These are phyloP conservation scores for Platynereis dumerilii DNA, from an alignment of 2,888 invertebrate genomes.

Conservation along the genomic window DNA sequence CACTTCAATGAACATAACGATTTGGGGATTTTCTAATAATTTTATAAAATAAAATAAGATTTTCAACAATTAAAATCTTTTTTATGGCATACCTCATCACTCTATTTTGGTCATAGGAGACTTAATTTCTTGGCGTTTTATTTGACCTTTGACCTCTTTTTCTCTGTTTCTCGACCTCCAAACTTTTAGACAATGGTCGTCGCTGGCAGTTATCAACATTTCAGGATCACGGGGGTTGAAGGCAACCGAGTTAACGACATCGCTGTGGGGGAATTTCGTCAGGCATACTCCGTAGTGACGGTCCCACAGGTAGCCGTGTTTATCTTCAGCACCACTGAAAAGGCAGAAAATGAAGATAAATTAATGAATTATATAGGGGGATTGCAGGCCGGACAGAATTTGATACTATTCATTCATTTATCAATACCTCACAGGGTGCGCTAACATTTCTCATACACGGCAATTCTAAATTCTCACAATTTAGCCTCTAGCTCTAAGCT, in stretches of 20 bases:
- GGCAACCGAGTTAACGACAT: constrained; percentile 85
- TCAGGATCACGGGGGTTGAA: constrained; percentile 82
- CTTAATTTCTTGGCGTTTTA: not conserved
- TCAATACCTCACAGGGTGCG: not conserved
- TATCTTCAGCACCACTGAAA: constrained; percentile 82
- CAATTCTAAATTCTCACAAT: no score
- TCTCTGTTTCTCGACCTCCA: constrained; percentile 60
- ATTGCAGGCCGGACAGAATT: no score
- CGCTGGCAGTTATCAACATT: constrained; percentile 83
- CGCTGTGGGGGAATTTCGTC: constrained; percentile 76
- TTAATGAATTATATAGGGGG: no score
- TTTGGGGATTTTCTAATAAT: no score
- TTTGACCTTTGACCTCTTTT: constrained; percentile 32
- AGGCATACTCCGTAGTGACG: constrained; percentile 81
- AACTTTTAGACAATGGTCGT: constrained; percentile 79
- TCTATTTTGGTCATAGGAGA: no score
- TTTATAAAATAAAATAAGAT: no score
- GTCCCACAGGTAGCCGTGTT: constrained; percentile 84
- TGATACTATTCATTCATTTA: not conserved
- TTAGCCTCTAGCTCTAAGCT: no score
- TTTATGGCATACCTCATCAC: no score
- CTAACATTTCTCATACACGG: no score
- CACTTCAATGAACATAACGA: no score
- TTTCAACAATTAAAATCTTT: no score
- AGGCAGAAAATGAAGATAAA: no score